Percentiles rank a stretch among this genome's conserved stretches.
phyloP scores from a whole-genome alignment of 2,797 vertebrate species.

The Todus mexicanus region DNA sequence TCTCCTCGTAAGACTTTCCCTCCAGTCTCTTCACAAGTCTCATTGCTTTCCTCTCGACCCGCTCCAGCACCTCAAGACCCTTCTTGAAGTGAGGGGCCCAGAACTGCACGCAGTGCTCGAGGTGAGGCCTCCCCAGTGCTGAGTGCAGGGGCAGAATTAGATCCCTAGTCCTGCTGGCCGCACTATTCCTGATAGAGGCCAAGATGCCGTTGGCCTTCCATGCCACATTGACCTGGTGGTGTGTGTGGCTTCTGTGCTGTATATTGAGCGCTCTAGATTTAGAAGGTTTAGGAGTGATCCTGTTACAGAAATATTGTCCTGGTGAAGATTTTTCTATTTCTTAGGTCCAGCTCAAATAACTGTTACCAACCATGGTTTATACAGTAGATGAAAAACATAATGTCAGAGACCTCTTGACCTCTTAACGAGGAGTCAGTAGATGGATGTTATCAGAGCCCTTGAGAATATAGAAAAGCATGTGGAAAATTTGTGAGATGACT shows the following conservation, averaged over 20 bases:
- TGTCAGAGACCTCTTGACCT: neutral
- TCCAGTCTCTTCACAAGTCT: too few relatives aligned
- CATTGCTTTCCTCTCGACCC: too few relatives aligned
- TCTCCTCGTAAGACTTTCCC: too few relatives aligned
- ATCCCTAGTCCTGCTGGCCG: too few relatives aligned
- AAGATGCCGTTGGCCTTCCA: too few relatives aligned
- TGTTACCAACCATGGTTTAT: neutral
- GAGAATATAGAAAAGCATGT: neutral
- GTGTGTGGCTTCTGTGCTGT: neutral
- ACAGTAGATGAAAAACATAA: neutral
- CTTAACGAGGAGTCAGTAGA: neutral
- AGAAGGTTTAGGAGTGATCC: neutral
- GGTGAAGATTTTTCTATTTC: neutral
- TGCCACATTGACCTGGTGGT: rapidly evolving
- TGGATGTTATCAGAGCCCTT: neutral
- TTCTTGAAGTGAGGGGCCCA: too few relatives aligned
- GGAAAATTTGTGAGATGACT: neutral
- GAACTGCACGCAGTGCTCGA: too few relatives aligned
- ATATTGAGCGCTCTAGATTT: neutral
- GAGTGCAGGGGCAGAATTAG: too few relatives aligned
- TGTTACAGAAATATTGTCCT: neutral
- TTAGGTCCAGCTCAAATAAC: neutral
- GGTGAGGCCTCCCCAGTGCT: too few relatives aligned
- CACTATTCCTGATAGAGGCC: too few relatives aligned
- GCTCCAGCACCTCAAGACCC: too few relatives aligned